Percentiles rank a stretch among this genome's conserved stretches.
Evolutionary conservation across 2,797 vertebrate species (phyloP).

Genomic region (Sternarchorhynchus goeldii): DNA sequence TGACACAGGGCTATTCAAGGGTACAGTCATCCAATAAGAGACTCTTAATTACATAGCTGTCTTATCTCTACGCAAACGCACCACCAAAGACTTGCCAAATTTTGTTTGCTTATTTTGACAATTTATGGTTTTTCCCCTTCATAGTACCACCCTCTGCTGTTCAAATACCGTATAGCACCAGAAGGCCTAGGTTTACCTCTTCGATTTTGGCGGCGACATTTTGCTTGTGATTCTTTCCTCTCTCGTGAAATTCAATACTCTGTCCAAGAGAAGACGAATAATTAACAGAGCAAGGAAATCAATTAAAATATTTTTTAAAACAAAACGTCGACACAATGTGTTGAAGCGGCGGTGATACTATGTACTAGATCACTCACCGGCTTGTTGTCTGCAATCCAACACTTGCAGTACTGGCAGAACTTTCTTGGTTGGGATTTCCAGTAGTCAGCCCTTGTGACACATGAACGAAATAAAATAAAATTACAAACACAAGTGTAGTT

Average conservation of each 20-base stretch:
- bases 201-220: slow-evolving; percentile 96
- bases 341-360: not conserved
- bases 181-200: slow-evolving; percentile 79
- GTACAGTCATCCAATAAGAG: slow-evolving; percentile 27
- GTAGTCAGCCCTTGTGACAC: slow-evolving; percentile 87
- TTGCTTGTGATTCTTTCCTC: slow-evolving; percentile 98
- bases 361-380: slow-evolving; percentile 79
- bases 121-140: not conserved
- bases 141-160: slow-evolving; percentile 8
- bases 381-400: slow-evolving; percentile 99
- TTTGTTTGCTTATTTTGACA: not conserved
- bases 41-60: not conserved
- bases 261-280: slow-evolving; percentile 64
- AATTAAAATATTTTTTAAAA: not conserved
- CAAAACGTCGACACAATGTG: not conserved
- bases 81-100: not conserved
- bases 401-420: slow-evolving; percentile 98
- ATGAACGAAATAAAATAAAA: slow-evolving; percentile 7
- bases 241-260: slow-evolving; percentile 98
- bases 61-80: slow-evolving; percentile 39
- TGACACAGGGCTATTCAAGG: slow-evolving; percentile 30
- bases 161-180: not conserved
- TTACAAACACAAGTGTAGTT: not conserved
- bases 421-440: slow-evolving; percentile 99
- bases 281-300: not conserved